phyloP scores from a whole-genome alignment of 1,140 invertebrate genomes.

The Spodoptera frugiperda region DNA sequence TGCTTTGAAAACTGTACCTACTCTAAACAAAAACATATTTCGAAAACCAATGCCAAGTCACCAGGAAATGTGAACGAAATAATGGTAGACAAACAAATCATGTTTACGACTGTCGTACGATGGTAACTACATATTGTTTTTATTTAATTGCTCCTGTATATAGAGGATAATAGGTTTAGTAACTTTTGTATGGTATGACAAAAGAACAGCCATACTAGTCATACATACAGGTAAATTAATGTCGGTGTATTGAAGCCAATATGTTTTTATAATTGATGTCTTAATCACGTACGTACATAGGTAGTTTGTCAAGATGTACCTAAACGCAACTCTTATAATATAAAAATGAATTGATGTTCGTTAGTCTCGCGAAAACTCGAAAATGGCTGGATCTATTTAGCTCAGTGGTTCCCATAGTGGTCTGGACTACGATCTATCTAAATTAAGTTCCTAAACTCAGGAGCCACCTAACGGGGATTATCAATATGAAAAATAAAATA shows the following conservation, averaged over 20 bases:
- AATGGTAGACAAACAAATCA: constrained; percentile 57
- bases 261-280: neutral
- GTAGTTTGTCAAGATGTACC: too few species aligned
- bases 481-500: too few species aligned
- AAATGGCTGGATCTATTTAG: too few species aligned
- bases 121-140: constrained; percentile 62
- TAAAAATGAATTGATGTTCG: too few species aligned
- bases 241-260: neutral
- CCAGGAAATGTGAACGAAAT: constrained; percentile 14
- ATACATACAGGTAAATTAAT: neutral
- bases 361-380: too few species aligned
- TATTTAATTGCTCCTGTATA: constrained; percentile 60
- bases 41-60: constrained; percentile 5
- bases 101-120: constrained; percentile 42
- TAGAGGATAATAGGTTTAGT: constrained; percentile 55
- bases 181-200: constrained; percentile 42
- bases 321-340: too few species aligned
- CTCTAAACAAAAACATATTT: neutral
- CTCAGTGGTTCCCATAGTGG: too few species aligned
- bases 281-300: neutral
- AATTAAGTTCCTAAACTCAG: too few species aligned
- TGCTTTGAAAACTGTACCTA: neutral
- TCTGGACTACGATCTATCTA: too few species aligned
- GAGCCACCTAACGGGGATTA: too few species aligned
- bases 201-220: constrained; percentile 33